Conservation (phyloP, 2,888 invertebrate genomes). For the Andrena bicolor region DNA sequence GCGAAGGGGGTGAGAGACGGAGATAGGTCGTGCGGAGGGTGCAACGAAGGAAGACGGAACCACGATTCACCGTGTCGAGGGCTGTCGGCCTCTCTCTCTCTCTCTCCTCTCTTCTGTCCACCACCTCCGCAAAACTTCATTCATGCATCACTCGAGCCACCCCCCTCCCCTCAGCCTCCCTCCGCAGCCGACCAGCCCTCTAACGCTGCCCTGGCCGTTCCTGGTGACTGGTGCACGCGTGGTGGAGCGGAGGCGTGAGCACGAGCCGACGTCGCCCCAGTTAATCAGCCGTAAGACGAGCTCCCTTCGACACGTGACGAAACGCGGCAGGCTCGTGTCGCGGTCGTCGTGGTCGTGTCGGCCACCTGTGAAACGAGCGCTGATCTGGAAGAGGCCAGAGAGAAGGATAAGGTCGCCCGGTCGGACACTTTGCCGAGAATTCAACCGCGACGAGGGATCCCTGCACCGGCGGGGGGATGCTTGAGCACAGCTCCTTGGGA, state of each 20-base stretch:
- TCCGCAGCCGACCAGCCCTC: slow-evolving; percentile 30
- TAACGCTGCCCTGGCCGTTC: slow-evolving; percentile 40
- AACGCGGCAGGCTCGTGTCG: slow-evolving; percentile 49
- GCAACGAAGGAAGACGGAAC: slow-evolving; percentile 16
- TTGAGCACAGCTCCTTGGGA: not conserved
- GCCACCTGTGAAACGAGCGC: slow-evolving; percentile 69
- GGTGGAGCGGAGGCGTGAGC: slow-evolving; percentile 71
- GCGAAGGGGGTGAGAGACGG: not conserved
- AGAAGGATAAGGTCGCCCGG: slow-evolving; percentile 71
- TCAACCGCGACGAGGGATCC: slow-evolving; percentile 30
- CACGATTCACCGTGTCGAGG: slow-evolving; percentile 40
- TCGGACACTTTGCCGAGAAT: slow-evolving; percentile 43
- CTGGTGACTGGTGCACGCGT: slow-evolving; percentile 66
- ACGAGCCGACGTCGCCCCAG: slow-evolving; percentile 68
- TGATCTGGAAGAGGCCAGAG: slow-evolving; percentile 66
- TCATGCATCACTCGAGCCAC: slow-evolving; percentile 69
- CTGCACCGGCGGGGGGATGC: not conserved
- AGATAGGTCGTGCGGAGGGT: not conserved
- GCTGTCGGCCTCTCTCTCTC: slow-evolving; percentile 41
- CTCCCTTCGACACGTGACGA: slow-evolving; percentile 70
- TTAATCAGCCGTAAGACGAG: slow-evolving; percentile 65
- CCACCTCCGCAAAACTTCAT: slow-evolving; percentile 65
- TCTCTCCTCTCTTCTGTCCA: slow-evolving; percentile 47
- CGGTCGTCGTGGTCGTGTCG: slow-evolving; percentile 53
- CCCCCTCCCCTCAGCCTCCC: slow-evolving; percentile 54